Evolutionary conservation across 2,113 vertebrate genomes (phyloP), one percentile per base, ranked within the genome.

Genomic region (Trematomus loennbergii): DNA sequence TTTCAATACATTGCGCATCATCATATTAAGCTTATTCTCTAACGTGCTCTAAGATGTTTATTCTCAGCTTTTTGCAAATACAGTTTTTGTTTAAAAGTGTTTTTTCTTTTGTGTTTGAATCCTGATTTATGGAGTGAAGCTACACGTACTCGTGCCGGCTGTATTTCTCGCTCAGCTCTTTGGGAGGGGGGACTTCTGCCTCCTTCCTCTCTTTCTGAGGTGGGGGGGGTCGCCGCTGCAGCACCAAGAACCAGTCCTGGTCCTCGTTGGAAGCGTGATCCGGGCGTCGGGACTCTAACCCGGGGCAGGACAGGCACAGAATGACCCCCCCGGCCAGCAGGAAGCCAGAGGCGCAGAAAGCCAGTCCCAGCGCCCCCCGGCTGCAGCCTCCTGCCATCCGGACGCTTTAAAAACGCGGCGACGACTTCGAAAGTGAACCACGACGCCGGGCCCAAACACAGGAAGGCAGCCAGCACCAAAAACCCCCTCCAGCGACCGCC

Each of bases 381-480:
- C 83, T 98, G 97, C 0, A 96, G 96, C 63, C 96, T 97, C 66
- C 92, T 95, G 94, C 95, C 96, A 74, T 97, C 96, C 0, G 97
- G 96, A 75, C 97, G 84, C 2, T 92, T 96, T 93, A 96, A 82
- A 79, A 98, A 99, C 79, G 82, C 90, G 0, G 93, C 91, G 84
- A 98, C 94, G 61, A 97, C 97, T 84, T 97, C 96, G 69, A 94
- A 96, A 0, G 96, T 97, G 92, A 97, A 98, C 97, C 96, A 98
- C 81, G 96, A 96, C 0, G 97, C 96, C 0, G 98, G 96, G 49
- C 96, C 92, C 22, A 98, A 89, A 70, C 93, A 95, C n/a, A 94
- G 94, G 58, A 96, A 33, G 59, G 96, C 96, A 9, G 97, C 95
- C 6, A 95, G 88, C 88, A 96, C 13, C 81, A 99, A 95, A 90